Base-by-base conservation (phyloP, 2,888 invertebrate genomes). In the Tricholauxania praeusta region DNA sequence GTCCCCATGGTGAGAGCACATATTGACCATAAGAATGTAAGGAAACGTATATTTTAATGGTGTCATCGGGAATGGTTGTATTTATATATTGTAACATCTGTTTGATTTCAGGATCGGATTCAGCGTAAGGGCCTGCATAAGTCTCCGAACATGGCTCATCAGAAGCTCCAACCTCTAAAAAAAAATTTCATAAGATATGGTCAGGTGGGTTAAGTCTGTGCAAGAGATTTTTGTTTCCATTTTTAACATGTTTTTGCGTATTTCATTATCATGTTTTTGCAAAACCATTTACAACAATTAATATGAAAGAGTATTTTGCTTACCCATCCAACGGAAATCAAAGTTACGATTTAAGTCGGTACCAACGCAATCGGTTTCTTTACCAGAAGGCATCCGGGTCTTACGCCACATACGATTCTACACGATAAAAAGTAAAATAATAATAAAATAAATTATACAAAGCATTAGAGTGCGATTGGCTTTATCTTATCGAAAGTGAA, bases 341-440 rank as follows among this genome's bases (percentile, higher is more conserved):
- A 87, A 87, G 72, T 87, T 87, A 12, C 87, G 80, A 77, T 87
- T 87, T 19, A 86, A 77, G 80, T 87, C 87, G 3, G 85, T 85
- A 14, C 87, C 87, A 52, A 81, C 79, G 53, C 89, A 89, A 1
- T 76, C 74, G 0, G 81, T 82, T 1, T 74, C 78, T 1, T 82
- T 76, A 72, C 81, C 81, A 0, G 86, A 86, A 1, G 87, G 88
- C 73, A 89, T 87, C 60, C 92, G 88, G 22, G 92, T 92, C 79
- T 93, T 93, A 12, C 90, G 85, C 93, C 93, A 93, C 72, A 91
- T 81, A 51, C 93, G 89, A 52, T 89, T 87, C 91, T 91, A 71
- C 1, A 67, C 4, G 55, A 55, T 55, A 57, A 7, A 22, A 55
- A 62, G n/a, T 51, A 32, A 32, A 39, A 10, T 8, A 10, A 10